A percentile compares a stretch with the other conserved stretches of the same genome.
Conservation (phyloP, 2,888 invertebrate species). For the Tyria jacobaeae region DNA sequence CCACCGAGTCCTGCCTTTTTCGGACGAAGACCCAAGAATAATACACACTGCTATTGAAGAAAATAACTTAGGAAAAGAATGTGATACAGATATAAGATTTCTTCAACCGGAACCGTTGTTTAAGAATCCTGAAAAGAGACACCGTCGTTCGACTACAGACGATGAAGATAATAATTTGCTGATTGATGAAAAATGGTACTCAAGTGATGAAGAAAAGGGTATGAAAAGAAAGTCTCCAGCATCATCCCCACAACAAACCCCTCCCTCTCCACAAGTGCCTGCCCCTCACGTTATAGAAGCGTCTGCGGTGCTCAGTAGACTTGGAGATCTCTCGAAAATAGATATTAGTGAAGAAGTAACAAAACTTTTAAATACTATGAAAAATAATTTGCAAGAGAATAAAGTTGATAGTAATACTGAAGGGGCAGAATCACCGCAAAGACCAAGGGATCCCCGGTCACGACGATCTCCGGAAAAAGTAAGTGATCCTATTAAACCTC, state of each 20-base stretch:
- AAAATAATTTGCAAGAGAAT: slow-evolving; percentile 78
- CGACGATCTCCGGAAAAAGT: slow-evolving; percentile 75
- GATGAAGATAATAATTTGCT: slow-evolving; percentile 87
- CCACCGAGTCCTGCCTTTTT: slow-evolving; percentile 80
- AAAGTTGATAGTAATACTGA: slow-evolving; percentile 60
- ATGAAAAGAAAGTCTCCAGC: slow-evolving; percentile 73
- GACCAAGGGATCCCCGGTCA: slow-evolving; percentile 76
- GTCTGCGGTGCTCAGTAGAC: slow-evolving; percentile 85
- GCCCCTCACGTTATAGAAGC: slow-evolving; percentile 86
- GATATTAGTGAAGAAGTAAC: slow-evolving; percentile 91
- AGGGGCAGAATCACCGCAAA: slow-evolving; percentile 59
- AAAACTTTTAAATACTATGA: slow-evolving; percentile 88
- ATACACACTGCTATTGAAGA: slow-evolving; percentile 55
- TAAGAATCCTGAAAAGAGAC: slow-evolving; percentile 78
- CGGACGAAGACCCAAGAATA: slow-evolving; percentile 66
- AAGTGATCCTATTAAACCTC: slow-evolving; percentile 57
- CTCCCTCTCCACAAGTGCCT: slow-evolving; percentile 63
- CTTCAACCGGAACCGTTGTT: slow-evolving; percentile 80
- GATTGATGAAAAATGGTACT: slow-evolving; percentile 91
- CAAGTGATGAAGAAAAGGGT: slow-evolving; percentile 91
- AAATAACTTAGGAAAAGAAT: slow-evolving; percentile 61
- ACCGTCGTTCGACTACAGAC: slow-evolving; percentile 83
- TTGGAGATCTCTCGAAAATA: slow-evolving; percentile 90
- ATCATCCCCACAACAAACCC: slow-evolving; percentile 68
- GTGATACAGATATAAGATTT: slow-evolving; percentile 82